These are phyloP conservation scores for Napeogenes sylphis DNA, from an alignment of 2,888 invertebrate species.

Conservation along the genomic window DNA sequence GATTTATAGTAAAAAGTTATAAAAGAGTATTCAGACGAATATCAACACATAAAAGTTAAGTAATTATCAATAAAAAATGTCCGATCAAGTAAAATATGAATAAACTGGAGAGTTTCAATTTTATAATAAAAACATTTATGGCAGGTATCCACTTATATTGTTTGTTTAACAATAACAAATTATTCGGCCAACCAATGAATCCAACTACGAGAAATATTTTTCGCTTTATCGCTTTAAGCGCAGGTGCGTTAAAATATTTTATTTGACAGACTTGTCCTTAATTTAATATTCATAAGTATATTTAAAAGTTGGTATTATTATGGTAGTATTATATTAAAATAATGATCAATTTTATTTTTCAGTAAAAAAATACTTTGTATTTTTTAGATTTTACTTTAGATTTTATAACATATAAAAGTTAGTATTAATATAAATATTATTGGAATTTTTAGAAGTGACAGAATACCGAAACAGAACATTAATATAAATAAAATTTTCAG, in stretches of 20 bases:
- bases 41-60: constrained; percentile 12
- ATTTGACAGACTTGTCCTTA: constrained; percentile 18
- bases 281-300: not conserved
- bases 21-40: constrained; percentile 10
- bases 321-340: too few relatives aligned
- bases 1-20: constrained; percentile 5
- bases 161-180: constrained; percentile 23
- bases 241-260: constrained; percentile 30
- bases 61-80: constrained; percentile 17
- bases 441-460: too few relatives aligned
- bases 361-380: too few relatives aligned
- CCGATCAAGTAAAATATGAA: not conserved
- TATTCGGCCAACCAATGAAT: constrained; percentile 21
- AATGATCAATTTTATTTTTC: too few relatives aligned
- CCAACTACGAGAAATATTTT: constrained; percentile 18
- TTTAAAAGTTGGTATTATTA: too few relatives aligned
- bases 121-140: constrained; percentile 9
- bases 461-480: too few relatives aligned
- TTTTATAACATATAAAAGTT: too few relatives aligned
- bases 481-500: too few relatives aligned
- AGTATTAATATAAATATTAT: too few relatives aligned
- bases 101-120: not conserved
- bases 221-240: constrained; percentile 19
- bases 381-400: too few relatives aligned
- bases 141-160: constrained; percentile 17